Evolutionary conservation across 2,888 invertebrate species (phyloP).

Genomic region (Cataglyphis rosenhaueri): DNA sequence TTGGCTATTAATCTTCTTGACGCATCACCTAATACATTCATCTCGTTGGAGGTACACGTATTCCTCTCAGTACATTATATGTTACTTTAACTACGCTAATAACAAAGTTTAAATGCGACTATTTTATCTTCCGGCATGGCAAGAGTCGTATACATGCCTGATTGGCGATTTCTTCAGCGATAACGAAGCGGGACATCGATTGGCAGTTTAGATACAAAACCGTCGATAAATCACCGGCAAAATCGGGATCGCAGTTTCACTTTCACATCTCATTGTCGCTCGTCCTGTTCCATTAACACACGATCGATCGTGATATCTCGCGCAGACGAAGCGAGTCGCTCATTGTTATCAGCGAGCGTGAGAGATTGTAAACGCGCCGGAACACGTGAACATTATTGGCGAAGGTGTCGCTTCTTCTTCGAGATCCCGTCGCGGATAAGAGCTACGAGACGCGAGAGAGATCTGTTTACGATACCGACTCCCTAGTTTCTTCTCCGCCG

Average conservation of each 20-base stretch:
- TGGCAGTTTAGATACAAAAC: slow-evolving; percentile 5
- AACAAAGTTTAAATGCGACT: background rate
- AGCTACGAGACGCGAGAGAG: slow-evolving; percentile 59
- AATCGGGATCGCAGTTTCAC: slow-evolving; percentile 2
- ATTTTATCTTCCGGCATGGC: background rate
- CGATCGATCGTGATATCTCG: slow-evolving; percentile 42
- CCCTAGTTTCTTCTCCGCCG: slow-evolving; percentile 42
- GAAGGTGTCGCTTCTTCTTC: slow-evolving; percentile 58
- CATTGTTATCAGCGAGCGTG: slow-evolving; percentile 63
- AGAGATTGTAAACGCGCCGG: slow-evolving; percentile 48
- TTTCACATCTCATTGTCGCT: background rate
- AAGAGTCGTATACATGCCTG: background rate
- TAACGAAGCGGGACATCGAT: slow-evolving; percentile 1
- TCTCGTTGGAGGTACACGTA: background rate
- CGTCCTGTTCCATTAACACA: background rate
- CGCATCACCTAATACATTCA: background rate
- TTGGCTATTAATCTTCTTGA: background rate
- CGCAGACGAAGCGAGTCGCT: slow-evolving; percentile 43
- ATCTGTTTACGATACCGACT: slow-evolving; percentile 69
- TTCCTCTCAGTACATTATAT: background rate
- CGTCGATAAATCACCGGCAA: slow-evolving; percentile 6
- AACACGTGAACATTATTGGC: slow-evolving; percentile 52
- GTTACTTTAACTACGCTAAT: background rate
- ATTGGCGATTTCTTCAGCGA: background rate
- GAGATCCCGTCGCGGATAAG: slow-evolving; percentile 69